These are phyloP conservation scores for Drosophila greeni DNA, from an alignment of 2,888 invertebrate species.

Conservation along the genomic window DNA sequence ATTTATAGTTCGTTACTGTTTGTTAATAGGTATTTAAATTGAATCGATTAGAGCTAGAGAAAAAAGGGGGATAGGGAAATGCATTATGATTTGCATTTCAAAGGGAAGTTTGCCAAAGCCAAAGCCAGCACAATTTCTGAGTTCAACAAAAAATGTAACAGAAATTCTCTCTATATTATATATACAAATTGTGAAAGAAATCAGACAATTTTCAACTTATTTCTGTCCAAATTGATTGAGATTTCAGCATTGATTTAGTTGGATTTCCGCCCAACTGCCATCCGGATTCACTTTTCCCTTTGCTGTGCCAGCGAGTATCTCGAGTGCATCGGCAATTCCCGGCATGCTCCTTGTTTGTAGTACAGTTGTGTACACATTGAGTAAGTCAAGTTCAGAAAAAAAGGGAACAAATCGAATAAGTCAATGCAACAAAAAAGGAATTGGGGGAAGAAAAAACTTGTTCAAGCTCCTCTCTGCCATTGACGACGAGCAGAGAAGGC, in stretches of 20 bases:
- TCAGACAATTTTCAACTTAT: slow-evolving; percentile 4
- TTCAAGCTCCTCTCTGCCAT: slow-evolving; percentile 39
- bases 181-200: neutral
- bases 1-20: slow-evolving; percentile 26
- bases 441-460: slow-evolving; percentile 39
- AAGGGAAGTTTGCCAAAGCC: slow-evolving; percentile 1
- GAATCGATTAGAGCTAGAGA: slow-evolving; percentile 19
- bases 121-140: neutral
- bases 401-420: slow-evolving; percentile 19
- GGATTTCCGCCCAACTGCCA: slow-evolving; percentile 27
- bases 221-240: slow-evolving; percentile 25
- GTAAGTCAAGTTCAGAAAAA: slow-evolving; percentile 33
- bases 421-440: slow-evolving; percentile 7
- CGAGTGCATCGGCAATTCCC: slow-evolving; percentile 38
- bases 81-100: neutral
- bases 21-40: slow-evolving; percentile 64
- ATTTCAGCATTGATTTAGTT: slow-evolving; percentile 36
- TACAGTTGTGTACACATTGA: slow-evolving; percentile 37
- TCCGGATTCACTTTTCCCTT: slow-evolving; percentile 36
- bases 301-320: slow-evolving; percentile 8
- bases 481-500: slow-evolving; percentile 34
- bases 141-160: neutral
- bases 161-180: neutral
- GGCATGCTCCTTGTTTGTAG: slow-evolving; percentile 38
- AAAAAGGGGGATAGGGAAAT: neutral